Conservation (phyloP, 2,888 invertebrate genomes). For the Catocala sponsa region DNA sequence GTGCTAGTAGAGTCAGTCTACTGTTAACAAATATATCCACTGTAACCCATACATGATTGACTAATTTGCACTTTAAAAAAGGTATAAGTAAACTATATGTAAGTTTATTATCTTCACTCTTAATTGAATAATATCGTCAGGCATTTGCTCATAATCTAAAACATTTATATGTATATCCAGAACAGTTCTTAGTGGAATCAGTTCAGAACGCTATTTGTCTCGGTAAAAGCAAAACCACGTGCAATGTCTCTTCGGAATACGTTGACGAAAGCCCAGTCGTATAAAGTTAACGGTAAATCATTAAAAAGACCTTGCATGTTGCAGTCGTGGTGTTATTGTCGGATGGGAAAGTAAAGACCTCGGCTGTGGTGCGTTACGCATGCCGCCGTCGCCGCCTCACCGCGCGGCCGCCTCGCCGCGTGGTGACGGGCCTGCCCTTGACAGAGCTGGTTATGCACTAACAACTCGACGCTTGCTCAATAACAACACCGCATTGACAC, state of each 20-base stretch:
- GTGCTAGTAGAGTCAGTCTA: too few relatives aligned
- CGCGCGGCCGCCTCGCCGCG: slow-evolving; percentile 20
- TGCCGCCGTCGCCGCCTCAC: slow-evolving; percentile 30
- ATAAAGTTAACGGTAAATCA: slow-evolving; percentile 11
- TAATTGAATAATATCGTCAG: too few relatives aligned
- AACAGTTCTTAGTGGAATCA: too few relatives aligned
- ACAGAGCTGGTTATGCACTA: slow-evolving; percentile 72
- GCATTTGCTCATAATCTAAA: too few relatives aligned
- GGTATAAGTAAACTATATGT: too few relatives aligned
- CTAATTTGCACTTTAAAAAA: too few relatives aligned
- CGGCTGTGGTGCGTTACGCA: slow-evolving; percentile 62
- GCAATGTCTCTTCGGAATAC: slow-evolving; percentile 37
- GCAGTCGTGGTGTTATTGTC: slow-evolving; percentile 47
- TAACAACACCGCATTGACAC: slow-evolving; percentile 20
- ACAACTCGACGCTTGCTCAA: slow-evolving; percentile 44
- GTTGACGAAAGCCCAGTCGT: slow-evolving; percentile 18
- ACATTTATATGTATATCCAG: too few relatives aligned
- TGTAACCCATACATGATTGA: too few relatives aligned
- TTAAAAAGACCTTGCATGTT: slow-evolving; percentile 43
- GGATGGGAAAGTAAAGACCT: slow-evolving; percentile 83
- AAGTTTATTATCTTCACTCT: too few relatives aligned
- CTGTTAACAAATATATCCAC: too few relatives aligned
- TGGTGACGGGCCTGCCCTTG: slow-evolving; percentile 83
- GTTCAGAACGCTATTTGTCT: too few relatives aligned
- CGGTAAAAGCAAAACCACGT: too few relatives aligned